Evolutionary conservation across 1,140 invertebrate species (phyloP), one percentile per base, ranked within the genome.

Genomic region (Heliconius eleuchia): DNA sequence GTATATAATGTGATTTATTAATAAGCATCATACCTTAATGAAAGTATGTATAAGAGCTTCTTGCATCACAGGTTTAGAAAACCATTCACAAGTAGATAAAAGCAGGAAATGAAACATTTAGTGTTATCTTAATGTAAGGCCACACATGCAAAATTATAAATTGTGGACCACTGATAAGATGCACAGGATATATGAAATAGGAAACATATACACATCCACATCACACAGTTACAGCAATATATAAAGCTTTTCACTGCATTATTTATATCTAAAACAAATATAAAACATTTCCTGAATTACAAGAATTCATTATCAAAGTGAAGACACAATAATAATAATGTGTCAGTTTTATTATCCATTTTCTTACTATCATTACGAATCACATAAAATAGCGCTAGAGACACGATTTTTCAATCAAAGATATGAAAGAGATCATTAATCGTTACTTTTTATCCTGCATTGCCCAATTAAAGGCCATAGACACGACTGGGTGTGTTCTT

Each of bases 31-130:
- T 60, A 11, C 11, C 19, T 23, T 60, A 4, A 60, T 60, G n/a
- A 60, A 60, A 30, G 3, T 9, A 66, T 66, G 4, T 27, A 30
- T 66, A 13, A 30, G 23, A 66, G n/a, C 13, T 11, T 8, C 8
- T 42, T 57, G 19, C 19, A 71, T 71, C 42, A 46, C 13, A 46
- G 13, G 42, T 16, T 18, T 27, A 79, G 73, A 72, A 75, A 79
- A 72, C 57, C 66, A 79, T 79, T 79, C 77, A 79, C 30, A 60
- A 71, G 73, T 79, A 81, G 73, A 85, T 83, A 83, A 82, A 71
- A 82, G 81, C 83, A 88, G 86, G 85, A 88, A 83, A 83, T 83
- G 77, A 72, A 81, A 78, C 82, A 83, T 85, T 80, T 73, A 75
- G 77, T 77, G 46, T 79, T 82, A 80, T 84, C 81, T 82, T 74